A percentile compares a stretch with the other conserved stretches of the same genome.
Conservation (phyloP, 37 sponge, comb jelly and placozoan genomes). For the Ephydatia muelleri region DNA sequence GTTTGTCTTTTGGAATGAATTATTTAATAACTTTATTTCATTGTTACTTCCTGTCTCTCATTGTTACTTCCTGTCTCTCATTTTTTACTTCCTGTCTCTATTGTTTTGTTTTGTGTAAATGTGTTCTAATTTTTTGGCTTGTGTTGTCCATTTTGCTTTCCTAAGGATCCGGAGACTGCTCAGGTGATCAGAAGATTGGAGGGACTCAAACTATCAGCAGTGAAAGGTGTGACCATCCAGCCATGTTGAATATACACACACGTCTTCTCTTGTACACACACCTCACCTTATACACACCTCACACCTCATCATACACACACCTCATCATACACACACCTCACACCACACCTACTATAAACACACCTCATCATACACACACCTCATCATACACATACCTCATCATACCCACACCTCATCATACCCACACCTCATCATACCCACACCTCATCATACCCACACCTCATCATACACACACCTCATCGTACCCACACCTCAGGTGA, state of each 20-base stretch:
- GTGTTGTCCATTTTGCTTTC: neutral
- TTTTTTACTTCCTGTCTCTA: too few species aligned
- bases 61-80: too few species aligned
- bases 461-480: neutral
- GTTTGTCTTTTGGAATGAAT: neutral
- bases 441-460: neutral
- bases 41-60: too few species aligned
- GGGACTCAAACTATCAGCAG: conserved; percentile 59
- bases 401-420: neutral
- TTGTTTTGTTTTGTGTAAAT: too few species aligned
- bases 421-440: neutral
- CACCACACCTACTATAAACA: neutral
- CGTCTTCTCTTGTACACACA: neutral
- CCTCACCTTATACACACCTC: neutral
- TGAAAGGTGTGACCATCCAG: conserved; percentile 33
- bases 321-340: neutral
- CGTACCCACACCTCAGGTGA: conserved; percentile 39
- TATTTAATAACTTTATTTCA: neutral
- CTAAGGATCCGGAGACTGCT: conserved; percentile 76
- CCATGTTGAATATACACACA: neutral
- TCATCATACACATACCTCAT: neutral
- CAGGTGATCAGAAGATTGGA: conserved; percentile 67
- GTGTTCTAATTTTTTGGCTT: neutral
- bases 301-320: neutral
- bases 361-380: neutral